Conservation (phyloP, 2,888 invertebrate genomes). For the Eretmocerus hayati region DNA sequence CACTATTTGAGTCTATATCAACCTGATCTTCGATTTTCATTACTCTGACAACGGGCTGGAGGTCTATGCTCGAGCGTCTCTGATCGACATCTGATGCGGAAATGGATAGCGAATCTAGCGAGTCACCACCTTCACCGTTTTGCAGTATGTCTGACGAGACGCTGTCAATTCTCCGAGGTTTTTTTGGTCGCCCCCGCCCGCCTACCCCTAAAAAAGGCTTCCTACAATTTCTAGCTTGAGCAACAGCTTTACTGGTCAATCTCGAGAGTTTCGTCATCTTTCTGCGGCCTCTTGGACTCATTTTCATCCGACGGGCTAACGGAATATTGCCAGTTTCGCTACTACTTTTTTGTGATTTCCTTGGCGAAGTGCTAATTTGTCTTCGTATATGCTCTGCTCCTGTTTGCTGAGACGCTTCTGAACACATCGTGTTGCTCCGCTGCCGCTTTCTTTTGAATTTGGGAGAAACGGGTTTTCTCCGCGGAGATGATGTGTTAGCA, state of each 20-base stretch:
- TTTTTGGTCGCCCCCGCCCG: no score
- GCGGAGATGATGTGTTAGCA: conserved; percentile 2
- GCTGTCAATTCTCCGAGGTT: conserved; percentile 20
- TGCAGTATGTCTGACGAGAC: conserved; percentile 24
- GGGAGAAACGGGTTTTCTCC: neutral
- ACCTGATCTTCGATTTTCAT: conserved; percentile 55
- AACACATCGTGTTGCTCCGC: conserved; percentile 22
- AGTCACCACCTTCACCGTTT: conserved; percentile 31
- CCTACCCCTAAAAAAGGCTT: conserved; percentile 28
- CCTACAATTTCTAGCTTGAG: conserved; percentile 35
- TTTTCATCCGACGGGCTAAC: neutral
- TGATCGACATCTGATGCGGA: conserved; percentile 28
- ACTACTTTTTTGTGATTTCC: conserved; percentile 7
- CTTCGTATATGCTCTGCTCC: conserved; percentile 9
- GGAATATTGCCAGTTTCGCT: neutral
- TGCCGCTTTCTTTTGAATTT: conserved; percentile 26
- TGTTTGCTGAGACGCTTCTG: conserved; percentile 12
- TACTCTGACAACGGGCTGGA: conserved; percentile 62
- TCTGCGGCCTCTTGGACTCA: neutral
- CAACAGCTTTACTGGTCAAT: conserved; percentile 27
- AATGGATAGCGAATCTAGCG: conserved; percentile 28
- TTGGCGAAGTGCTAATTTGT: conserved; percentile 2
- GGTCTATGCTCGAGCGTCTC: conserved; percentile 45
- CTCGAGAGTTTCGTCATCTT: conserved; percentile 2
- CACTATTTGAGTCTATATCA: conserved; percentile 39